Evolutionary conservation across 2,113 vertebrate genomes (phyloP).

Genomic region (Heloderma charlesbogerti): DNA sequence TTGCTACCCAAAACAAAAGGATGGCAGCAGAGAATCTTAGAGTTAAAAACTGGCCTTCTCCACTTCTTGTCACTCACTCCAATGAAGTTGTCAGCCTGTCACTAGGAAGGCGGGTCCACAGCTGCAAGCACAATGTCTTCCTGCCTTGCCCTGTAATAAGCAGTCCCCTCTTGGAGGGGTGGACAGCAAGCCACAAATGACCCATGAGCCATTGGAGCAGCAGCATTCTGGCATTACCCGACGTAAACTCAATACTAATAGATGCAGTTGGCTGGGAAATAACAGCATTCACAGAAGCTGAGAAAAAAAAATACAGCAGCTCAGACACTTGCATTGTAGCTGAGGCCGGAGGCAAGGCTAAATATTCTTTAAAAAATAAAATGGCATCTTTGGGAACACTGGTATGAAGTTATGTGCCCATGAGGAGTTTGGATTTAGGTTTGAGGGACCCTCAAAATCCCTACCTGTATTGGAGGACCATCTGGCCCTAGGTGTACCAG

Average conservation of each 20-base stretch:
- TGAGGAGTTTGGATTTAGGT: too few species aligned
- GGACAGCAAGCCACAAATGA: conserved; percentile 29
- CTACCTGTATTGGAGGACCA: too few species aligned
- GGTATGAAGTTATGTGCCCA: too few species aligned
- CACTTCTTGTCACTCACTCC: conserved; percentile 34
- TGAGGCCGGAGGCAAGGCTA: not conserved
- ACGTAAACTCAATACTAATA: conserved; percentile 23
- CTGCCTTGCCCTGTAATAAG: conserved; percentile 36
- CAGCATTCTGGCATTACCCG: not conserved
- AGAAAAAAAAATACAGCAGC: not conserved
- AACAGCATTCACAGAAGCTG: not conserved
- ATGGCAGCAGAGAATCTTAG: not conserved
- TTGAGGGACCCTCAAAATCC: too few species aligned
- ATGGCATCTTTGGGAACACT: too few species aligned
- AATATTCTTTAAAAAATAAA: too few species aligned
- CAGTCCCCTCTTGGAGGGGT: not conserved
- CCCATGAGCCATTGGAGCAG: conserved; percentile 21
- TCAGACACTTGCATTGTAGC: not conserved
- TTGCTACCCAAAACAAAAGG: not conserved
- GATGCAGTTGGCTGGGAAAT: conserved; percentile 17
- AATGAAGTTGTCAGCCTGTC: conserved; percentile 39
- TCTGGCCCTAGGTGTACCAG: too few species aligned
- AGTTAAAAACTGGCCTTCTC: conserved; percentile 21
- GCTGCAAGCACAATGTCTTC: conserved; percentile 11
- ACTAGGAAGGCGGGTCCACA: conserved; percentile 1